Conservation (phyloP, 2,113 vertebrate species). For the Cricetomys ansorgei region DNA sequence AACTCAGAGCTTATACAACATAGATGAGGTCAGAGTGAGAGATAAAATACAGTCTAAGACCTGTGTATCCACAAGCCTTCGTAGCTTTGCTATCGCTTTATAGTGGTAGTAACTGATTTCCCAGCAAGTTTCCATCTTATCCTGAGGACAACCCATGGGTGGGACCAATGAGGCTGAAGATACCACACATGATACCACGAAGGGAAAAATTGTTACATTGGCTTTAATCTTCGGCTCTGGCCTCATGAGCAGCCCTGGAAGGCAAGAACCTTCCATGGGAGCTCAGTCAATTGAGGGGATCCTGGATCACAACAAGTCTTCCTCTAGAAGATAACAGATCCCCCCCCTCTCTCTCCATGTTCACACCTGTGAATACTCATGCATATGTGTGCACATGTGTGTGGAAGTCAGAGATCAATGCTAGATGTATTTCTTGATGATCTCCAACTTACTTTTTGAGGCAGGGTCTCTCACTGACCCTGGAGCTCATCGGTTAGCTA, state of each 20-base stretch:
- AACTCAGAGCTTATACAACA: not conserved
- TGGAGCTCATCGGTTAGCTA: not conserved
- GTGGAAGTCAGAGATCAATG: not conserved
- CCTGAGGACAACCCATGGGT: not conserved
- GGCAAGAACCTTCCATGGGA: not conserved
- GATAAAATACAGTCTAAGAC: not conserved
- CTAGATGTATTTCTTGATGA: not conserved
- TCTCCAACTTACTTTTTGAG: not conserved
- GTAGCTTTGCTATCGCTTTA: too few species aligned
- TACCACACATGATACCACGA: accelerated
- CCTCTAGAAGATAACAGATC: not conserved
- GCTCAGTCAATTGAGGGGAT: not conserved
- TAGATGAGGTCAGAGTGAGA: not conserved
- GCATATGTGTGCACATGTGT: not conserved
- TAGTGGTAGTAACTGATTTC: not conserved
- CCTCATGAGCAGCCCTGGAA: accelerated
- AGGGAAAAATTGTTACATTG: not conserved
- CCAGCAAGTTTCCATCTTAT: not conserved
- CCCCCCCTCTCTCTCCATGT: not conserved
- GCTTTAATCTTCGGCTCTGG: not conserved
- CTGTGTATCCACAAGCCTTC: not conserved
- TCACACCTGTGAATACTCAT: not conserved
- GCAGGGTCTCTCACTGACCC: not conserved
- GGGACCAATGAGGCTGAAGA: not conserved
- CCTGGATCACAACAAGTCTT: not conserved